These are phyloP conservation scores for Benitochromis conjunctus DNA, from an alignment of 2,113 vertebrate species.

Conservation along the genomic window DNA sequence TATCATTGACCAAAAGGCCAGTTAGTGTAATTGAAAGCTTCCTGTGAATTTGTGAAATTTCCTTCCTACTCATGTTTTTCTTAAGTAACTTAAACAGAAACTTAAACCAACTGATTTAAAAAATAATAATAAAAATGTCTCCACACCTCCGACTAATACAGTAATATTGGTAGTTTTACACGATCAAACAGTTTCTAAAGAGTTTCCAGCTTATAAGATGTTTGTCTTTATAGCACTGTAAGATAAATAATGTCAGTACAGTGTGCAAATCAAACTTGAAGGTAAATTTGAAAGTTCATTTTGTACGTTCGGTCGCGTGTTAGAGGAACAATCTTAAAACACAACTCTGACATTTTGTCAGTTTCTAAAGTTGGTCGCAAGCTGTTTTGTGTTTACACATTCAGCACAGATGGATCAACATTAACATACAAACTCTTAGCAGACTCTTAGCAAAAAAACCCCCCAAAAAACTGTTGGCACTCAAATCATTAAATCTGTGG, in stretches of 20 bases:
- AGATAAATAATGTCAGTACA: background rate
- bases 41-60: background rate
- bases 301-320: background rate
- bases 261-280: background rate
- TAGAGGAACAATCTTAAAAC: background rate
- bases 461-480: background rate
- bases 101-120: fast-evolving
- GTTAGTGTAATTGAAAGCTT: background rate
- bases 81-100: background rate
- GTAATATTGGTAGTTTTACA: background rate
- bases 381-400: background rate
- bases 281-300: background rate
- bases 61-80: background rate
- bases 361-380: background rate
- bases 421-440: background rate
- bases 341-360: background rate
- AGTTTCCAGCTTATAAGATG: background rate
- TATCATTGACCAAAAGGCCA: background rate
- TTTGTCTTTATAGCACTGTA: background rate
- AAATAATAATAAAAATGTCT: background rate
- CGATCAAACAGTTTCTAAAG: background rate
- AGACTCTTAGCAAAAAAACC: background rate
- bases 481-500: background rate
- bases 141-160: background rate
- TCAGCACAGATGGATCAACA: background rate